These are phyloP conservation scores for Trematocara macrostoma DNA, from an alignment of 2,113 vertebrate genomes.

Conservation along the genomic window DNA sequence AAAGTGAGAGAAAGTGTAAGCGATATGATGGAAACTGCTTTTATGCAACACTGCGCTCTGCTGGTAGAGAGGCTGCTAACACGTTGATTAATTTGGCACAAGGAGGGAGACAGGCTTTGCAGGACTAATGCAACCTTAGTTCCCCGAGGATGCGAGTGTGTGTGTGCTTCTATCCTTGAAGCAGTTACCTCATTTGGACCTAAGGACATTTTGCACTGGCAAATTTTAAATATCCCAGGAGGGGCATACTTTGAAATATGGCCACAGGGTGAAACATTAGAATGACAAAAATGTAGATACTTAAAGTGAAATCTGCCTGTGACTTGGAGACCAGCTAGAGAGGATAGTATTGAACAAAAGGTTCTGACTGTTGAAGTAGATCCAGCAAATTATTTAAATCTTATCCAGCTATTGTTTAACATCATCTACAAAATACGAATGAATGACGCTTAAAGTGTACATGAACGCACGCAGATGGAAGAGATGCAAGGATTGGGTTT, in stretches of 20 bases:
- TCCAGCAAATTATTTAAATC: background rate
- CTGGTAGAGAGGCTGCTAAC: conserved; percentile 40
- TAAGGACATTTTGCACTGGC: conserved; percentile 74
- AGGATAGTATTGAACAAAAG: background rate
- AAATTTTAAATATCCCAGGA: conserved; percentile 79
- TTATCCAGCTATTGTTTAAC: background rate
- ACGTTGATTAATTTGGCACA: background rate
- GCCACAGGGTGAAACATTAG: conserved; percentile 72
- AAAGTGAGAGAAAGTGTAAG: conserved; percentile 54
- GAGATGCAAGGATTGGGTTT: background rate
- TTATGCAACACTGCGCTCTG: conserved; percentile 76
- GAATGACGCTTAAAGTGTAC: background rate
- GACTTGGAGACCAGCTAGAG: conserved; percentile 40
- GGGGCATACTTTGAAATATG: conserved; percentile 77
- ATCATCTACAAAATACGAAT: conserved; percentile 1
- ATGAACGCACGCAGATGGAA: conserved; percentile 8
- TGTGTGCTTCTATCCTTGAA: conserved; percentile 71
- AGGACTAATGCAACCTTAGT: conserved; percentile 46
- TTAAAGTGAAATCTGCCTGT: conserved; percentile 50
- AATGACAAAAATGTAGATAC: conserved; percentile 59
- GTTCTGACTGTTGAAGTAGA: background rate
- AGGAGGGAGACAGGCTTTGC: background rate
- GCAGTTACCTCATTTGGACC: conserved; percentile 73
- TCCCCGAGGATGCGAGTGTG: conserved; percentile 37
- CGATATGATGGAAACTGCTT: conserved; percentile 49